phyloP scores from a whole-genome alignment of 2,888 invertebrate genomes.

The Thalpophila matura region DNA sequence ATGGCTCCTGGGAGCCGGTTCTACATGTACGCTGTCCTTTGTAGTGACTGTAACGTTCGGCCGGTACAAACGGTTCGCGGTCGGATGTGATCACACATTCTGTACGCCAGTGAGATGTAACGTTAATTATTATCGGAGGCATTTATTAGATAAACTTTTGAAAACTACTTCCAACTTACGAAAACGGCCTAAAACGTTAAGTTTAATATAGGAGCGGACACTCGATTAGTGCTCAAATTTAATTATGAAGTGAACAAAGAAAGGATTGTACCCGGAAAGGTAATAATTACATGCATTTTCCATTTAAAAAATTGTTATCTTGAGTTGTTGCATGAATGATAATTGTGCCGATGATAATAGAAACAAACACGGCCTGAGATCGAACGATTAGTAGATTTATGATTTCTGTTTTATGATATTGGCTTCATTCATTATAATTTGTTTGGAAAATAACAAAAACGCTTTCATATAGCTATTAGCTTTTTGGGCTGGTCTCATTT shows the following conservation, averaged over 20 bases:
- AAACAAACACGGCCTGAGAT: constrained; percentile 56
- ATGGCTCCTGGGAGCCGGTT: constrained; percentile 75
- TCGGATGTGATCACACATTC: constrained; percentile 71
- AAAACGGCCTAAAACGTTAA: constrained; percentile 62
- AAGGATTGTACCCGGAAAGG: constrained; percentile 83
- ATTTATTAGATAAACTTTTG: constrained; percentile 59
- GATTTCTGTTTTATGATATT: constrained; percentile 48
- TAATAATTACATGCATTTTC: constrained; percentile 69
- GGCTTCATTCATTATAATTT: constrained; percentile 48
- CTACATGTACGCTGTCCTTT: constrained; percentile 78
- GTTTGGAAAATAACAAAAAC: constrained; percentile 27
- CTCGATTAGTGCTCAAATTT: constrained; percentile 79
- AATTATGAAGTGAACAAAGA: constrained; percentile 87
- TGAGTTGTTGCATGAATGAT: constrained; percentile 34
- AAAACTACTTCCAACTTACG: constrained; percentile 48
- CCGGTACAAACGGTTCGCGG: constrained; percentile 73
- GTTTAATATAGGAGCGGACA: constrained; percentile 66
- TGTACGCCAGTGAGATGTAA: constrained; percentile 63
- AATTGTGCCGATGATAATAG: constrained; percentile 48
- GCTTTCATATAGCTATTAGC: constrained; percentile 23
- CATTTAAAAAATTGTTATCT: constrained; percentile 32
- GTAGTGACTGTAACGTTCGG: constrained; percentile 76
- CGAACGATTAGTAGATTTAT: constrained; percentile 41
- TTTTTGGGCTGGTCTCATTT: constrained; percentile 26
- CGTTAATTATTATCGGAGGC: constrained; percentile 51